Percentiles rank a stretch among this genome's conserved stretches.
These are phyloP conservation scores for Enoplosus armatus DNA, from an alignment of 2,797 vertebrate species.

Conservation along the genomic window DNA sequence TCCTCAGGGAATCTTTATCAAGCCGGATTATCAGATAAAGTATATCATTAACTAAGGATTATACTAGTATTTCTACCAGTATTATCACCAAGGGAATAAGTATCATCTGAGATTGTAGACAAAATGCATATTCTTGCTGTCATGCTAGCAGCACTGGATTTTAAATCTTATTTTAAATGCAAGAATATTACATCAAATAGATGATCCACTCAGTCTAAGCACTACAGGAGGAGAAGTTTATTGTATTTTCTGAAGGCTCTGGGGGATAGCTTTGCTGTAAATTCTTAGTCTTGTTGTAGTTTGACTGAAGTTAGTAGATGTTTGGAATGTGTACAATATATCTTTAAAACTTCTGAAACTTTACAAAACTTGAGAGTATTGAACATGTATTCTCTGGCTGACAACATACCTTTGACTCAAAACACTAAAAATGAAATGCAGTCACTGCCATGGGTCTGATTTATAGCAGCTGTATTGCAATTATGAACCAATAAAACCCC, in stretches of 20 bases:
- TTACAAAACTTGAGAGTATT: background rate
- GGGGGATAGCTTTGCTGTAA: background rate
- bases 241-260: no score
- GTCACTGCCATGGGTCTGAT: background rate
- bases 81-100: slow-evolving; percentile 50
- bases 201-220: background rate
- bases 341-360: background rate
- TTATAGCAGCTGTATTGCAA: slow-evolving; percentile 9
- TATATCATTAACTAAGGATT: slow-evolving; percentile 84
- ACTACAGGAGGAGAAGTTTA: background rate
- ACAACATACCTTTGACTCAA: background rate
- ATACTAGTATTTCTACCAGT: slow-evolving; percentile 53
- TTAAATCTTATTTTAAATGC: background rate
- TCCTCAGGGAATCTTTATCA: slow-evolving; percentile 75
- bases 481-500: slow-evolving; percentile 8
- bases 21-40: slow-evolving; percentile 82
- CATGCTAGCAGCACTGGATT: background rate
- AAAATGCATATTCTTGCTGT: slow-evolving; percentile 10
- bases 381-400: background rate
- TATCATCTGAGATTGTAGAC: slow-evolving; percentile 19
- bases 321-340: background rate
- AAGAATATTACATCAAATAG: background rate
- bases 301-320: background rate
- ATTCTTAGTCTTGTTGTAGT: background rate
- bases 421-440: background rate